A percentile compares a stretch with the other conserved stretches of the same genome.
These are phyloP conservation scores for Acanthopagrus latus DNA, from an alignment of 2,797 vertebrate genomes.

Conservation along the genomic window DNA sequence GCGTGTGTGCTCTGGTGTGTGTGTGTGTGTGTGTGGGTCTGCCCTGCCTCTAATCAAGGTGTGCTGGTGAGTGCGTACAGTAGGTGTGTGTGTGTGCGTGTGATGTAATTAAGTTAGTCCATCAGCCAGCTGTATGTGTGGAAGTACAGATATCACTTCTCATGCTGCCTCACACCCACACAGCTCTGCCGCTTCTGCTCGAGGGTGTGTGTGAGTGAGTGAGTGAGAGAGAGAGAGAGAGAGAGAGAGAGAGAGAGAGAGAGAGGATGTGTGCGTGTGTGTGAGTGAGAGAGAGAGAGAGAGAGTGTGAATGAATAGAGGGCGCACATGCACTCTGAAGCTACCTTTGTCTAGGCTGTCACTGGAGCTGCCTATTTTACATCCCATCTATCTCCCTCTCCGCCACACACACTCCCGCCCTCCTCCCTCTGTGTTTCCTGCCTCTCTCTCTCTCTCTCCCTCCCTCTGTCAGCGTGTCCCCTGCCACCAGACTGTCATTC, in stretches of 20 bases:
- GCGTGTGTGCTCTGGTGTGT: slow-evolving; percentile 18
- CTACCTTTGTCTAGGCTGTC: slow-evolving; percentile 79
- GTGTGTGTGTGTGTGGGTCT: slow-evolving; percentile 21
- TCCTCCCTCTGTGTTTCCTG: slow-evolving; percentile 18
- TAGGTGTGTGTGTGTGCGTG: slow-evolving; percentile 49
- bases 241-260: slow-evolving; percentile 36
- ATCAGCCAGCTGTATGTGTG: slow-evolving; percentile 69
- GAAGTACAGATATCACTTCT: slow-evolving; percentile 74
- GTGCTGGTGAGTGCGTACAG: slow-evolving; percentile 41
- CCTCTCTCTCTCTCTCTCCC: slow-evolving; percentile 23
- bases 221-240: slow-evolving; percentile 34
- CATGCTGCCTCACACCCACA: slow-evolving; percentile 75
- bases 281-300: background rate
- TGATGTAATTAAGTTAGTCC: slow-evolving; percentile 75
- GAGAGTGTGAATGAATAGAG: slow-evolving; percentile 62
- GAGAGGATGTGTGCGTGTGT: slow-evolving; percentile 14
- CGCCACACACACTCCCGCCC: slow-evolving; percentile 31
- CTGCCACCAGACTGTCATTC: slow-evolving; percentile 73
- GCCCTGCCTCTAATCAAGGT: slow-evolving; percentile 39
- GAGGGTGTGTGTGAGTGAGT: slow-evolving; percentile 62
- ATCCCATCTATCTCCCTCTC: slow-evolving; percentile 57
- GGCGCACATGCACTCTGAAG: slow-evolving; percentile 67
- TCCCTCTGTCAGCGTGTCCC: slow-evolving; percentile 45
- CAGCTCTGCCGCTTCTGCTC: slow-evolving; percentile 73
- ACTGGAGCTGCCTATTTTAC: slow-evolving; percentile 75